phyloP scores from a whole-genome alignment of 2,888 invertebrate genomes.

The Tetropium fuscum region DNA sequence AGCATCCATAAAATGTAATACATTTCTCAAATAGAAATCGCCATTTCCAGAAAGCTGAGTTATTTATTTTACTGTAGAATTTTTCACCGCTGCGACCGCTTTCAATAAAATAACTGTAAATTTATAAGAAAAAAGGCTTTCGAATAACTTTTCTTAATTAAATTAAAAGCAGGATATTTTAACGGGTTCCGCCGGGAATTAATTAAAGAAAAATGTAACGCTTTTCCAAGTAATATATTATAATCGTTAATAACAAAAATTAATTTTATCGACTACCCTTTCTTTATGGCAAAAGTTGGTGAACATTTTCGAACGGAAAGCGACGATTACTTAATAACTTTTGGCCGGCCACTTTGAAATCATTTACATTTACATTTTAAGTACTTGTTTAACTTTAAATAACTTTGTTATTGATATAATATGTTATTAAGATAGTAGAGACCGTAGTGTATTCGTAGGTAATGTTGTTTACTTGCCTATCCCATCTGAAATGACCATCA shows the following conservation, averaged over 20 bases:
- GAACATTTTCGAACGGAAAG: neutral
- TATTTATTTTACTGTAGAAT: conserved; percentile 12
- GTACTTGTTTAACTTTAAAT: too few relatives aligned
- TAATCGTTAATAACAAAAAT: conserved; percentile 66
- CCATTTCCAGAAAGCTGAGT: conserved; percentile 7
- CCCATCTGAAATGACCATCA: too few relatives aligned
- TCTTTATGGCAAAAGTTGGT: conserved; percentile 49
- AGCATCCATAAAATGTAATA: conserved; percentile 14
- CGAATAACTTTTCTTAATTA: conserved; percentile 60
- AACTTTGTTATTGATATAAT: too few relatives aligned
- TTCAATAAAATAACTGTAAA: conserved; percentile 26
- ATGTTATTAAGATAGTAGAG: too few relatives aligned
- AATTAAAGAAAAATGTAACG: conserved; percentile 60
- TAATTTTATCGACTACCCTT: conserved; percentile 61
- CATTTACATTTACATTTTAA: neutral
- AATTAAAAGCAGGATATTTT: conserved; percentile 61
- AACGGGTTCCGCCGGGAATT: conserved; percentile 53
- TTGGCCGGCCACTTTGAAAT: neutral
- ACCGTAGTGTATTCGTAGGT: too few relatives aligned
- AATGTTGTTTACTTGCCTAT: too few relatives aligned
- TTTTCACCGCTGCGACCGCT: neutral
- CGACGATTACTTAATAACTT: conserved; percentile 11
- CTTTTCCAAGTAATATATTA: conserved; percentile 59
- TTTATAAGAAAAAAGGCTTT: conserved; percentile 43
- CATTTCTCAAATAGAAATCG: conserved; percentile 13